Base-by-base conservation (phyloP, 2,113 vertebrate species). In the Alexandromys fortis region DNA sequence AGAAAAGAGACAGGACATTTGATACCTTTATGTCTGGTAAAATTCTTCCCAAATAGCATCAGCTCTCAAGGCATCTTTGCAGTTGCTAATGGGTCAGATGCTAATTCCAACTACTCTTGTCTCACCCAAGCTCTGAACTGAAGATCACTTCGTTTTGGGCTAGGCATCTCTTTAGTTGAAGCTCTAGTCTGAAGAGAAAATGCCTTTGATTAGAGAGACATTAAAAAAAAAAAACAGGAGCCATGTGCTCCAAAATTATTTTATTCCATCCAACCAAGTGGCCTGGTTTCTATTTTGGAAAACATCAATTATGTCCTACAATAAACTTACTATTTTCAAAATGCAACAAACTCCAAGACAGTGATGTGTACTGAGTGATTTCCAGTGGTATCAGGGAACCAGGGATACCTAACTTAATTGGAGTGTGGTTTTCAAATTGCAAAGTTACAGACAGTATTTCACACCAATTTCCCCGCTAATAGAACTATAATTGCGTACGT, bases 221-320 rank as follows among this genome's bases (percentile, higher is more conserved):
- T 72, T 72, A 55, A 61, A 61, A 81, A 82, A 24, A 58, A 79
- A 81, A 24, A 26, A 61, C 35, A 82, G 47, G 70, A 33, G 65
- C 49, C 22, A 63, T 90, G 86, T 90, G 76, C 42, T 95, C 75
- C 83, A 30, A 96, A 96, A 87, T 7, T 17, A 91, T 92, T 97
- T 97, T 79, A 95, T 96, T 97, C 70, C 63, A 96, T 91, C n/a
- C 1, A 2, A 96, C 93, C 94, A 96, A 95, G 30, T 96, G 92
- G 85, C 94, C 92, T 96, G 81, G 47, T 97, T 97, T 96, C 96
- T 96, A 94, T 96, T 96, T 97, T 97, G 92, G 94, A 98, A 97
- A 96, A 90, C 67, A 95, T 88, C 1, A 17, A 85, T 96, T 96
- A 67, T 30, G 52, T 22, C 58, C 79, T 93, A 35, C 61, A 96